These are phyloP conservation scores for Pterois miles DNA, from an alignment of 2,797 vertebrate species.

Conservation along the genomic window DNA sequence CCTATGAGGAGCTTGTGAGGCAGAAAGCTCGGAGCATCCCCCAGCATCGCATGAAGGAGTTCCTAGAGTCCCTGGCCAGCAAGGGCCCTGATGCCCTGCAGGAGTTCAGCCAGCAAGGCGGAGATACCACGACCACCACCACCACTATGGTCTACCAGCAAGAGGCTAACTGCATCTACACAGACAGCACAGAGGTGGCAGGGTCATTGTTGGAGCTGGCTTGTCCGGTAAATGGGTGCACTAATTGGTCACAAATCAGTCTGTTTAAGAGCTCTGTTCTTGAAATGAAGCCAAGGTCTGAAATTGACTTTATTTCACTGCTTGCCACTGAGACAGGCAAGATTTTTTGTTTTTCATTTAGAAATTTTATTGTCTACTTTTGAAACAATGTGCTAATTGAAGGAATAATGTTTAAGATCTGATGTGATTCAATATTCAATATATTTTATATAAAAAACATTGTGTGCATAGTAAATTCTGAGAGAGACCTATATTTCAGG, in stretches of 20 bases:
- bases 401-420: too few relatives aligned
- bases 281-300: too few relatives aligned
- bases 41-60: slow-evolving; percentile 98
- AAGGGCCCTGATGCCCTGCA: slow-evolving; percentile 95
- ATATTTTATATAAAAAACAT: too few relatives aligned
- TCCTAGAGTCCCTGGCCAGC: slow-evolving; percentile 93
- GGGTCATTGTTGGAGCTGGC: slow-evolving; percentile 96
- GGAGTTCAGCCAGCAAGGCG: slow-evolving; percentile 90
- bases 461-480: too few relatives aligned
- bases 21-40: slow-evolving; percentile 95
- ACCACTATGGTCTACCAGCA: slow-evolving; percentile 96
- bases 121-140: slow-evolving; percentile 74
- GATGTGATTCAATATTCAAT: too few relatives aligned
- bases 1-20: slow-evolving; percentile 97
- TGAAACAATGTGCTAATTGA: too few relatives aligned
- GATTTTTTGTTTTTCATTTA: too few relatives aligned
- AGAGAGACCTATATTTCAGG: too few relatives aligned
- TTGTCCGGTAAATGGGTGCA: slow-evolving; percentile 87
- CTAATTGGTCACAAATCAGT: not conserved
- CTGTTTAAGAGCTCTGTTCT: not conserved
- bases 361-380: too few relatives aligned
- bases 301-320: too few relatives aligned
- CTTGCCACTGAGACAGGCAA: too few relatives aligned
- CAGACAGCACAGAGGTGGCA: slow-evolving; percentile 96
- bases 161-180: slow-evolving; percentile 94